Base-by-base conservation (phyloP, 1,140 invertebrate genomes). In the Stegodyphus dumicola region DNA sequence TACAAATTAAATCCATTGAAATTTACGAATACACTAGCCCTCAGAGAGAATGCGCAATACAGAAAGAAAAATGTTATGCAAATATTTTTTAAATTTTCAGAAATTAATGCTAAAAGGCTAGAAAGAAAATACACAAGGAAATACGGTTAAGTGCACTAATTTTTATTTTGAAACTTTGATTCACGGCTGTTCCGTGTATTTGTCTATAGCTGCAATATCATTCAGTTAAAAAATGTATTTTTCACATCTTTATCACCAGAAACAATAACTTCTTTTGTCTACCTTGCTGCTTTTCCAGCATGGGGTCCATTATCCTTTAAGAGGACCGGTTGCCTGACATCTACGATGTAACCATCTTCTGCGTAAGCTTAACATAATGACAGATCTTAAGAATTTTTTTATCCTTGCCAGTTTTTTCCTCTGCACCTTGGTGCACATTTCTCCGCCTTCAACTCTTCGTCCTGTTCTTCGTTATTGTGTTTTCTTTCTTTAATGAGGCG, bases 271-370 rank as follows among this genome's bases (percentile, higher is more conserved):
- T n/a, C 54, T 66, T 83, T 75, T 75, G 70, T 75, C 18, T 54
- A 75, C 49, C 70, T 64, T 18, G 65, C 6, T 7, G 10, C 66
- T 13, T 17, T 52, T 80, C 60, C 18, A 52, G 67, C 65, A 54
- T 71, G 49, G 60, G 67, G 80, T 65, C 70, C 18, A 54, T 52
- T 66, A 67, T 65, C 70, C 18, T 66, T 52, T 66, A 67, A 83
- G 64, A 83, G 11, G 80, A 66, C 80, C 80, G 10, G 80, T 83
- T 83, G 80, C 74, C 9, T 75, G 80, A 83, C 70, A 66, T 65
- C 9, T 51, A 73, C 71, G 64, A 53, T 75, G 60, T 7, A 18
- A 71, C 54, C 11, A 53, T 48, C 67, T 71, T 11, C 53, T 53
- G 49, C 54, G 51, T 60, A 71, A 80, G 52, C 33, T 80, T 67